phyloP scores from a whole-genome alignment of 2,888 invertebrate species.

The Limnephilus marmoratus region DNA sequence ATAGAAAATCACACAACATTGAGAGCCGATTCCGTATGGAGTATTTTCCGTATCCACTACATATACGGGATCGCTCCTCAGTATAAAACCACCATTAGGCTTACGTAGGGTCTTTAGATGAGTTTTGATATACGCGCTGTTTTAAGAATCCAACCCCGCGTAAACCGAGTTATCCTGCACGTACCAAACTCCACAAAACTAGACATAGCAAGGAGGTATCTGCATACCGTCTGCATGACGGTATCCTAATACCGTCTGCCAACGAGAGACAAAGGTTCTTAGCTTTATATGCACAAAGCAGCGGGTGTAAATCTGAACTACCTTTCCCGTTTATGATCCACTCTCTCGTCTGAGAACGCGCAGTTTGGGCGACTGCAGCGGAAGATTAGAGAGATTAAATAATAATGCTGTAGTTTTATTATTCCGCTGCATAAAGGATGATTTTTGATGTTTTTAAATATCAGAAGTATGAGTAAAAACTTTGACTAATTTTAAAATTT shows the following conservation, averaged over 20 bases:
- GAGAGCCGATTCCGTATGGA: too few species aligned
- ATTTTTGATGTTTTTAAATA: not conserved
- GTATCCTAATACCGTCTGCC: not conserved
- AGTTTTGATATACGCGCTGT: not conserved
- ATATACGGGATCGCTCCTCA: too few species aligned
- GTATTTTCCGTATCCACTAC: too few species aligned
- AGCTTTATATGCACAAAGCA: slow-evolving; percentile 15
- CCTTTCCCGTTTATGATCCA: slow-evolving; percentile 4
- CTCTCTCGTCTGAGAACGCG: not conserved
- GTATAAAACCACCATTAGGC: too few species aligned
- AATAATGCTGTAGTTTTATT: not conserved
- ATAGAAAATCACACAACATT: too few species aligned
- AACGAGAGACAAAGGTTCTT: not conserved
- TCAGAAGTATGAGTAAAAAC: too few species aligned
- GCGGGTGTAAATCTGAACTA: slow-evolving; percentile 18
- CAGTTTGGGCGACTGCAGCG: not conserved
- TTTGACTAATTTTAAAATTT: too few species aligned
- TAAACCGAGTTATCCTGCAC: not conserved
- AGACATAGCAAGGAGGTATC: not conserved
- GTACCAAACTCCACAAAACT: not conserved
- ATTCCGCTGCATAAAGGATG: not conserved
- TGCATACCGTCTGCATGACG: not conserved
- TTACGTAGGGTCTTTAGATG: not conserved
- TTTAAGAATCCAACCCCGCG: not conserved
- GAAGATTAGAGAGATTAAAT: not conserved